These are phyloP conservation scores for Hormaphis cornu DNA, from an alignment of 1,140 invertebrate genomes.

Conservation along the genomic window DNA sequence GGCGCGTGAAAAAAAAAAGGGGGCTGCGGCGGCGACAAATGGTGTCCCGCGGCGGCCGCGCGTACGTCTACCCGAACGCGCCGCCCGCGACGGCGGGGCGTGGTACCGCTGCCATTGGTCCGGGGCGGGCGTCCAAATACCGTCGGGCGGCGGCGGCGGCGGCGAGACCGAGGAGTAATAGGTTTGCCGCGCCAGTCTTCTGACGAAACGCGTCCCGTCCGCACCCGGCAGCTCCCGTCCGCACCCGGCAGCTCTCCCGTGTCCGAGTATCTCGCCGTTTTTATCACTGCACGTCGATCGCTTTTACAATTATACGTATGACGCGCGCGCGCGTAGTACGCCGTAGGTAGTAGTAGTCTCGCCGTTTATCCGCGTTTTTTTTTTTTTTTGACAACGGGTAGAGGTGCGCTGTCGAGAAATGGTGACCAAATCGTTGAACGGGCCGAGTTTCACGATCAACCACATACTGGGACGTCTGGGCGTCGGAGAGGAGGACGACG, in stretches of 20 bases:
- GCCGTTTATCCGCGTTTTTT: background rate
- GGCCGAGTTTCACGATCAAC: constrained; percentile 24
- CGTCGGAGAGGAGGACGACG: background rate
- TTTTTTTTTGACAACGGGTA: background rate
- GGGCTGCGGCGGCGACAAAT: constrained; percentile 8
- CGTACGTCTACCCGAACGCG: background rate
- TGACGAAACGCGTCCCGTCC: background rate
- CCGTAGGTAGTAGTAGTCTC: background rate
- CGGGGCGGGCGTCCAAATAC: background rate
- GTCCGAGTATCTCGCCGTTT: too few relatives aligned
- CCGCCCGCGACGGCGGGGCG: background rate
- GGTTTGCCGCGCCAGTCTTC: background rate
- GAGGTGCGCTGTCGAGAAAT: too few relatives aligned
- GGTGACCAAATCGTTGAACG: constrained; percentile 28
- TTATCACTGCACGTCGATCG: background rate
- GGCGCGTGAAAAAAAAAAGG: background rate
- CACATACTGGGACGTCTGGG: constrained; percentile 13
- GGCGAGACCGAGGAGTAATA: background rate
- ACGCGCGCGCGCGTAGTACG: background rate
- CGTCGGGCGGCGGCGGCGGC: background rate
- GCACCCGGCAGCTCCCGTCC: background rate
- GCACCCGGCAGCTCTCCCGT: background rate
- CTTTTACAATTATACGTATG: background rate
- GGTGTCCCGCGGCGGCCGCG: constrained; percentile 4
- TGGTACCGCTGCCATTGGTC: background rate